Evolutionary conservation across 1,140 invertebrate species (phyloP).

Genomic region (Cydia splendana): DNA sequence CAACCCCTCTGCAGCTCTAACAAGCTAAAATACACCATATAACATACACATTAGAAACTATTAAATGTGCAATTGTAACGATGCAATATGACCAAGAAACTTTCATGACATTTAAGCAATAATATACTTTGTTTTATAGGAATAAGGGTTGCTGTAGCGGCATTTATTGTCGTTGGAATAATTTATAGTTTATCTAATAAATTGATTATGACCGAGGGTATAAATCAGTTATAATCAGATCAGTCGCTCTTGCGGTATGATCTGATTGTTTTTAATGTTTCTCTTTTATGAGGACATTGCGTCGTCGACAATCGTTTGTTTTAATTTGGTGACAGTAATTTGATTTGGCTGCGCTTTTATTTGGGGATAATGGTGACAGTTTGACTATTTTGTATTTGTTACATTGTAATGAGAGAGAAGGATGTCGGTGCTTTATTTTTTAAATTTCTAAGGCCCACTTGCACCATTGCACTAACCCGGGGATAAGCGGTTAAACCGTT

Average conservation of each 20-base stretch:
- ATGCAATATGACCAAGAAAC: not conserved
- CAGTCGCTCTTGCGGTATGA: slow-evolving; percentile 52
- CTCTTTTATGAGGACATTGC: slow-evolving; percentile 37
- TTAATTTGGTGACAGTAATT: slow-evolving; percentile 25
- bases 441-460: too few species aligned
- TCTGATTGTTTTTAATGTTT: slow-evolving; percentile 48
- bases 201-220: slow-evolving; percentile 63
- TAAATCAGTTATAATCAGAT: slow-evolving; percentile 65
- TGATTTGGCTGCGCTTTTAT: not conserved
- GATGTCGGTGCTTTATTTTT: too few species aligned
- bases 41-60: not conserved
- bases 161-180: slow-evolving; percentile 33
- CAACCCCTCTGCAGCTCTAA: not conserved
- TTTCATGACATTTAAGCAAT: not conserved
- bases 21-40: not conserved
- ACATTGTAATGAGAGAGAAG: too few species aligned
- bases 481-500: too few species aligned
- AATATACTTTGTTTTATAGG: not conserved
- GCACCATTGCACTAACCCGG: too few species aligned
- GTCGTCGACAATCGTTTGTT: slow-evolving; percentile 26
- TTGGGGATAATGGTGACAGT: not conserved
- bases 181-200: slow-evolving; percentile 66
- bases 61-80: not conserved
- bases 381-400: not conserved
- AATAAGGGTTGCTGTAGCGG: not conserved